Base-by-base conservation (phyloP, 2,888 invertebrate genomes). In the Nyleta sp. region DNA sequence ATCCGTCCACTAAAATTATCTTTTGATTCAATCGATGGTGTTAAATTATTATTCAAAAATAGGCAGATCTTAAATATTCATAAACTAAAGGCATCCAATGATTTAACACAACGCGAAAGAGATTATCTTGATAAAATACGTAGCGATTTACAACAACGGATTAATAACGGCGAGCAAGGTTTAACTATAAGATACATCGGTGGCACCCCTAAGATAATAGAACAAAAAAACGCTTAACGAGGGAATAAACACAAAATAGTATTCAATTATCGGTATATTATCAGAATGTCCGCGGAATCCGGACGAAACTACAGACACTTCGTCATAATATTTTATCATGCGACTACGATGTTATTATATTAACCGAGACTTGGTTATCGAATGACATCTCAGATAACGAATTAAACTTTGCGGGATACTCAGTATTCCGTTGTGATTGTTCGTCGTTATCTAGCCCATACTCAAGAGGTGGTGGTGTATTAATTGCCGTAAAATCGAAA, bases 1-100 rank as follows among this genome's bases (percentile, higher is more conserved):
- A 18, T 53, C 3, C 53, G 53, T 18, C 33, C 53, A 11, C 18
- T 53, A 0, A 53, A 53, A 35, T 4, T 57, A 42, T 57, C 42
- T 17, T 57, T 57, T 22, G 22, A 38, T 13, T 38, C 35, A 4
- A 1, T 7, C 1, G 55, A 55, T 0, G 22, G 38, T 6, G 38
- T n/a, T 6, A 55, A 55, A 55, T n/a, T 55, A 4, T 13, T 55
- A 22, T 55, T 55, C 11, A 55, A 55, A 7, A 55, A 55, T 38
- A 33, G 10, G 35, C 20, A 22, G 3, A 5, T 13, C 15, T 8
- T 50, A 7, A 1, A 31, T 10, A 8, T 11, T 22, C 18, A 50
- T 4, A 18, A 38, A 2, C 5, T 55, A 11, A 55, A 55, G 20
- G 18, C 38, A 0, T n/a, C 24, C 0, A 55, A 55, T 11, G 38